Evolutionary conservation across 2,797 vertebrate species (phyloP).

Genomic region (Artibeus lituratus): DNA sequence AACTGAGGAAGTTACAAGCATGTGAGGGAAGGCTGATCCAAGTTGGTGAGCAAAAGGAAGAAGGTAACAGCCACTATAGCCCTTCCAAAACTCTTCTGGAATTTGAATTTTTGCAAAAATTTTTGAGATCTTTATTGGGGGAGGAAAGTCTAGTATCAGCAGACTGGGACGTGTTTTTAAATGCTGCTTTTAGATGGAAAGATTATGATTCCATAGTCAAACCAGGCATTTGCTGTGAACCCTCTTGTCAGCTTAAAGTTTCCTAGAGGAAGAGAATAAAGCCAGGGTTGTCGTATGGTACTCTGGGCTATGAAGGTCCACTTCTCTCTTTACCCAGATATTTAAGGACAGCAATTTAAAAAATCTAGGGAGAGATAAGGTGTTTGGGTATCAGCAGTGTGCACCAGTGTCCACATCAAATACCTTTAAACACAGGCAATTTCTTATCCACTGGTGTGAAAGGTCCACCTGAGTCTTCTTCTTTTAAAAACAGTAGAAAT

Average conservation of each 20-base stretch:
- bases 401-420: neutral
- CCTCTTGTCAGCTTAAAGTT: neutral
- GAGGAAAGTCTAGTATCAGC: neutral
- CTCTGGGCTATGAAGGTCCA: neutral
- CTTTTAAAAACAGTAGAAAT: neutral
- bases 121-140: neutral
- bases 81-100: neutral
- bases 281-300: neutral
- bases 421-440: neutral
- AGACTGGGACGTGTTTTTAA: neutral
- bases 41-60: neutral
- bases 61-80: neutral
- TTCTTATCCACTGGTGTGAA: neutral
- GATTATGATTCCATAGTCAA: neutral
- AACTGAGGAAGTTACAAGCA: neutral
- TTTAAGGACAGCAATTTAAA: neutral
- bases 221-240: neutral
- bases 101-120: neutral
- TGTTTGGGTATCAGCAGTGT: neutral
- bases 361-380: neutral
- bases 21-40: neutral
- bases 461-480: neutral
- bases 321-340: neutral
- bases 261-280: neutral
- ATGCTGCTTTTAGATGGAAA: neutral